Percentiles rank a stretch among this genome's conserved stretches.
phyloP scores from a whole-genome alignment of 2,113 vertebrate genomes.

The Aythya baeri region DNA sequence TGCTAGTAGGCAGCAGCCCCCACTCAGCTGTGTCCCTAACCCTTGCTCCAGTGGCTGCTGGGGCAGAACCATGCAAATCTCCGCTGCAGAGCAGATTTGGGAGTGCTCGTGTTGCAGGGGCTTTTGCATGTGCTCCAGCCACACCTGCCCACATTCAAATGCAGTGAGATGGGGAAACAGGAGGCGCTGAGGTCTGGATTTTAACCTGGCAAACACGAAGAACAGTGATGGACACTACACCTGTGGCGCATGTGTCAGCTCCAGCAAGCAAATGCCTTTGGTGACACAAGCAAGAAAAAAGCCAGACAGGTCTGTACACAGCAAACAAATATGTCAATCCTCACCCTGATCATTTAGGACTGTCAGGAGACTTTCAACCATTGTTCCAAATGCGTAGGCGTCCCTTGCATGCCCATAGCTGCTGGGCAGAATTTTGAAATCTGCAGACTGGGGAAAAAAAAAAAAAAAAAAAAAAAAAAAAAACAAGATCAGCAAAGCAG shows the following conservation, averaged over 20 bases:
- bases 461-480: neutral
- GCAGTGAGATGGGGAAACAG: neutral
- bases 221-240: neutral
- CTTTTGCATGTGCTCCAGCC: neutral
- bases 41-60: neutral
- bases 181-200: neutral
- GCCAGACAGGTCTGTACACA: neutral
- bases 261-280: neutral
- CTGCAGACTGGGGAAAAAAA: slow-evolving; percentile 77
- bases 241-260: neutral
- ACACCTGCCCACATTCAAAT: fast-evolving
- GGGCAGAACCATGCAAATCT: neutral
- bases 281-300: fast-evolving
- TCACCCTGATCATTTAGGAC: slow-evolving; percentile 86
- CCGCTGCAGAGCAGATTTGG: neutral
- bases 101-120: fast-evolving
- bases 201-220: neutral
- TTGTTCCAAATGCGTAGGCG: slow-evolving; percentile 89
- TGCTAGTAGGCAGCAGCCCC: neutral
- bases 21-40: neutral
- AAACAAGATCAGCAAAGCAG: neutral
- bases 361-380: slow-evolving; percentile 85
- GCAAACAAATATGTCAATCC: neutral
- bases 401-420: slow-evolving; percentile 88
- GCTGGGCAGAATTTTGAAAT: slow-evolving; percentile 85